A percentile compares a stretch with the other conserved stretches of the same genome.
Conservation (phyloP, 2,888 invertebrate species). For the Cantharis flavilabris region DNA sequence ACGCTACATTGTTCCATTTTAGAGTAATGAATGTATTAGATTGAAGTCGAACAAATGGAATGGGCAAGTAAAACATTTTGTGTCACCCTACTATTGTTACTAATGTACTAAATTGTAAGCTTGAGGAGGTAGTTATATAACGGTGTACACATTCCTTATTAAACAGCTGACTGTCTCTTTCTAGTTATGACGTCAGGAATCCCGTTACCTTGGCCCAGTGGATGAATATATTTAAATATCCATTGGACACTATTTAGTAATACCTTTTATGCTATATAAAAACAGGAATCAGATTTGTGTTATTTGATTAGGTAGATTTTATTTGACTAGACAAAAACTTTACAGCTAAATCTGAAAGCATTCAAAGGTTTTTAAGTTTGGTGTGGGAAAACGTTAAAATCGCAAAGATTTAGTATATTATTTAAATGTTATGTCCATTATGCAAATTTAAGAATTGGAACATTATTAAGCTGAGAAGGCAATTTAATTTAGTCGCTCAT, state of each 20-base stretch:
- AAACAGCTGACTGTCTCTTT: constrained; percentile 47
- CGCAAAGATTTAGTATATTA: background rate
- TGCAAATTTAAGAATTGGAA: background rate
- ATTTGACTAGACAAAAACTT: background rate
- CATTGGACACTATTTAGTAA: constrained; percentile 9
- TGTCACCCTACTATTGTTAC: constrained; percentile 12
- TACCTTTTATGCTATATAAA: background rate
- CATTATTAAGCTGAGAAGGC: background rate
- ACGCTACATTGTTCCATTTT: background rate
- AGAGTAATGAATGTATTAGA: background rate
- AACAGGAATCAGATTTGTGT: background rate
- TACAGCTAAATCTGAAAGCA: background rate
- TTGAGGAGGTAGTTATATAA: constrained; percentile 40
- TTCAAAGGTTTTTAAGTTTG: background rate
- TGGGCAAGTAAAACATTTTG: background rate
- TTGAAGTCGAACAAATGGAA: background rate
- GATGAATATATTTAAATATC: constrained; percentile 21
- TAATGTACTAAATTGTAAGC: constrained; percentile 19
- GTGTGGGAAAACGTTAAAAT: background rate
- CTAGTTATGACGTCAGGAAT: constrained; percentile 45
- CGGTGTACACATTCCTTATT: constrained; percentile 50
- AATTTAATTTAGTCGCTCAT: background rate
- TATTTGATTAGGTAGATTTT: background rate
- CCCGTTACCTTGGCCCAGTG: constrained; percentile 51
- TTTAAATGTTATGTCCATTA: background rate